Conservation (phyloP, 2,797 vertebrate genomes). For the Lepilemur septentrionalis region DNA sequence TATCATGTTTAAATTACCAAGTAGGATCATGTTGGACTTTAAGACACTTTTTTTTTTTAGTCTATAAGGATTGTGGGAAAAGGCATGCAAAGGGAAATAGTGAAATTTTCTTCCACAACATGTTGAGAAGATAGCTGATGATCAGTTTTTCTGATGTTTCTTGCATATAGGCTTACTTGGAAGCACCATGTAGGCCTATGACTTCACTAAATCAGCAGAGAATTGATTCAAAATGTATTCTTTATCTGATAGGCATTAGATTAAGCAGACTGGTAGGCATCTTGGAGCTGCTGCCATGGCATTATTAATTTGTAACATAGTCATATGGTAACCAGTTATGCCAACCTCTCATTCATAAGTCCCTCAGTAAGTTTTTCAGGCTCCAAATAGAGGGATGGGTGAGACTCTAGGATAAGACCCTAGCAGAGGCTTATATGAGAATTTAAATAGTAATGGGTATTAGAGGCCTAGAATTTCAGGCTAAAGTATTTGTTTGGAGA, state of each 20-base stretch:
- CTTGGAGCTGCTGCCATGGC: neutral
- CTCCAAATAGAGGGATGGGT: neutral
- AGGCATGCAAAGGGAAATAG: neutral
- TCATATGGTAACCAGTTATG: neutral
- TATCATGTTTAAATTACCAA: constrained; percentile 4
- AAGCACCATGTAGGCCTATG: neutral
- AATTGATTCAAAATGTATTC: neutral
- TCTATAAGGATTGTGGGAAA: neutral
- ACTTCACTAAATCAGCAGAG: neutral
- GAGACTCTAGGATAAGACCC: neutral
- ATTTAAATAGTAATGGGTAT: neutral
- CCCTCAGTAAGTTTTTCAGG: neutral
- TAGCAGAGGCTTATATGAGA: neutral
- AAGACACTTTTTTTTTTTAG: neutral
- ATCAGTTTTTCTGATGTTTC: neutral
- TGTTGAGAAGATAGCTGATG: neutral
- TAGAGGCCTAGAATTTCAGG: neutral
- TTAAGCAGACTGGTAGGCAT: neutral
- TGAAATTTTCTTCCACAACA: neutral
- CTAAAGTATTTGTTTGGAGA: neutral
- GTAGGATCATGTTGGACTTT: neutral
- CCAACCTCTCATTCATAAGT: neutral
- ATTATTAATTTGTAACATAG: constrained; percentile 4
- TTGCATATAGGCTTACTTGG: neutral
- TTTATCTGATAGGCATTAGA: neutral